phyloP scores from a whole-genome alignment of 1,140 invertebrate genomes.

The Drosophila sulfurigaster region DNA sequence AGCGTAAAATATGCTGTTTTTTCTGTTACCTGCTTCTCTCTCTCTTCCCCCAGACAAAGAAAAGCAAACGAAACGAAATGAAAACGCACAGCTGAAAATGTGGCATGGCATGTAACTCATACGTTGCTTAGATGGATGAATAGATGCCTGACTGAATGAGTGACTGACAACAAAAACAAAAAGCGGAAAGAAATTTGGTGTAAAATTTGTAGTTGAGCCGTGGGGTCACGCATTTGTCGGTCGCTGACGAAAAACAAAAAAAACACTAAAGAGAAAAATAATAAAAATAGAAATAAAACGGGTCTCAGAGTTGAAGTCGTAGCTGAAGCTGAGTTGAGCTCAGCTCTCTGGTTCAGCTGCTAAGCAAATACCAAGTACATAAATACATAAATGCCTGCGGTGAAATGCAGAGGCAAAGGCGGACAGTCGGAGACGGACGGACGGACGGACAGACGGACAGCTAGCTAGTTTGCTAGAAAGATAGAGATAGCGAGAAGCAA shows the following conservation, averaged over 20 bases:
- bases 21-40: conserved; percentile 13
- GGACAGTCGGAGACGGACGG: no score
- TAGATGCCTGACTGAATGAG: conserved; percentile 47
- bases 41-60: conserved; percentile 7
- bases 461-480: conserved; percentile 14
- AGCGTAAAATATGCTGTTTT: conserved; percentile 35
- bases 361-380: conserved; percentile 61
- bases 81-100: conserved; percentile 44
- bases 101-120: conserved; percentile 35
- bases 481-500: conserved; percentile 23
- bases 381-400: conserved; percentile 56
- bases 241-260: conserved; percentile 26
- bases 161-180: conserved; percentile 7
- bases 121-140: conserved; percentile 42
- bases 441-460: neutral
- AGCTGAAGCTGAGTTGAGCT: neutral
- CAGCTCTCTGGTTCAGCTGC: conserved; percentile 44
- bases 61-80: conserved; percentile 49
- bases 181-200: conserved; percentile 74
- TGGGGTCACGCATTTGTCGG: conserved; percentile 67
- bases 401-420: conserved; percentile 34
- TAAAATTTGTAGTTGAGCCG: conserved; percentile 62
- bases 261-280: conserved; percentile 2
- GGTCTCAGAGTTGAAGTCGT: conserved; percentile 19
- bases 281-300: conserved; percentile 34